These are phyloP conservation scores for Zalophus californianus DNA, from an alignment of 2,797 vertebrate genomes.

Conservation along the genomic window DNA sequence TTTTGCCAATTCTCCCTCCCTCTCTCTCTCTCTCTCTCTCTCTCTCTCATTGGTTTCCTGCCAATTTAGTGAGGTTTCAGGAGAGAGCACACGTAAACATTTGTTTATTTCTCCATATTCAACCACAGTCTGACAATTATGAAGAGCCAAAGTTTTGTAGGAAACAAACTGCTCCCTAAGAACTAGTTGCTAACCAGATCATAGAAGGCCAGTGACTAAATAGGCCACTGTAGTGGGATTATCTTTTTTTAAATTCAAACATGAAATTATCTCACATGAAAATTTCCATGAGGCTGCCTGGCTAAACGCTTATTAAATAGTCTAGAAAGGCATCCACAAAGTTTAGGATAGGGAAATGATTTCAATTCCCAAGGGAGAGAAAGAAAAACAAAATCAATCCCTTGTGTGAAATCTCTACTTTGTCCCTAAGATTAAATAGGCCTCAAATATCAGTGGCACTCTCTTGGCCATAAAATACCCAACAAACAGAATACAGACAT, in stretches of 20 bases:
- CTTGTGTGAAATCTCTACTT: neutral
- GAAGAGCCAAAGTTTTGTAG: neutral
- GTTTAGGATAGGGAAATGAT: neutral
- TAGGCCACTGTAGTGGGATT: neutral
- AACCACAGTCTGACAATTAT: neutral
- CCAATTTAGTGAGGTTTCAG: neutral
- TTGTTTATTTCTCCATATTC: neutral
- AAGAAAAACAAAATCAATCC: neutral
- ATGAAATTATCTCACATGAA: neutral
- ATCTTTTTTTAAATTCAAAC: conserved; percentile 14
- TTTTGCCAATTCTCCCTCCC: neutral
- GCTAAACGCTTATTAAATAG: neutral
- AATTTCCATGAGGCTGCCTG: neutral
- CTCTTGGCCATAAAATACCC: neutral
- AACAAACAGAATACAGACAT: neutral
- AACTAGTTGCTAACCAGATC: neutral
- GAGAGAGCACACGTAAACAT: neutral
- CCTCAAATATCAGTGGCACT: neutral
- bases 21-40: neutral
- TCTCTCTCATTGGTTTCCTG: neutral
- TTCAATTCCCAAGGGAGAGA: neutral
- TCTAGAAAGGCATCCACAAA: neutral
- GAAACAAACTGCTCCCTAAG: neutral
- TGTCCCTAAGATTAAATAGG: neutral
- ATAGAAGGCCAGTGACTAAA: neutral